Evolutionary conservation across 2,113 vertebrate species (phyloP).

Genomic region (Etheostoma cragini): DNA sequence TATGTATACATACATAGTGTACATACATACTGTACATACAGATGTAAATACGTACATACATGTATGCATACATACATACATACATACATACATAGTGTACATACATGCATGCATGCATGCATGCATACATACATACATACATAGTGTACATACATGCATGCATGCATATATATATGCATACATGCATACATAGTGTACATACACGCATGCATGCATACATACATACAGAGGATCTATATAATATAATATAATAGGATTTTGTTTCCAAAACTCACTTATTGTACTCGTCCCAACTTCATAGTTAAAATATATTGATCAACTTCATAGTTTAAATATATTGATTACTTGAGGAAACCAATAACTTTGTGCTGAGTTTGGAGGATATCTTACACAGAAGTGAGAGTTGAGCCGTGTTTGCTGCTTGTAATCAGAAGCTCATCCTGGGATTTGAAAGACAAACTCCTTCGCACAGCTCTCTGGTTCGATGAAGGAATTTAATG

Average conservation of each 20-base stretch:
- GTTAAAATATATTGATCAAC: not conserved
- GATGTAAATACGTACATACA: too few species aligned
- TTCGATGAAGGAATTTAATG: constrained; percentile 25
- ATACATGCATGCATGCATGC: not conserved
- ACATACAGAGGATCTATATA: not conserved
- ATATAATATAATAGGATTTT: not conserved
- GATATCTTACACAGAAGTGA: not conserved
- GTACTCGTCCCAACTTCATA: not conserved
- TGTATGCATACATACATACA: too few species aligned
- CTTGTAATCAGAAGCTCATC: constrained; percentile 30
- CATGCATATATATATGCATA: too few species aligned
- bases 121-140: not conserved
- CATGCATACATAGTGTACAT: too few species aligned
- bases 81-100: too few species aligned
- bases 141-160: too few species aligned
- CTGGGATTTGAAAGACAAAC: constrained; percentile 57
- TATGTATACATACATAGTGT: too few species aligned
- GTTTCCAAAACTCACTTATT: not conserved
- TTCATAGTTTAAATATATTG: not conserved
- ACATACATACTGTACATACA: too few species aligned
- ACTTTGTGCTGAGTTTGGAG: not conserved
- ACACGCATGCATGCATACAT: too few species aligned
- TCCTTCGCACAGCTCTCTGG: constrained; percentile 19
- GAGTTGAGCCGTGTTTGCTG: not conserved
- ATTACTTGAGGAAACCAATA: not conserved